Evolutionary conservation across 2,888 invertebrate species (phyloP), one percentile per base, ranked within the genome.

Genomic region (Cataglyphis cursor): DNA sequence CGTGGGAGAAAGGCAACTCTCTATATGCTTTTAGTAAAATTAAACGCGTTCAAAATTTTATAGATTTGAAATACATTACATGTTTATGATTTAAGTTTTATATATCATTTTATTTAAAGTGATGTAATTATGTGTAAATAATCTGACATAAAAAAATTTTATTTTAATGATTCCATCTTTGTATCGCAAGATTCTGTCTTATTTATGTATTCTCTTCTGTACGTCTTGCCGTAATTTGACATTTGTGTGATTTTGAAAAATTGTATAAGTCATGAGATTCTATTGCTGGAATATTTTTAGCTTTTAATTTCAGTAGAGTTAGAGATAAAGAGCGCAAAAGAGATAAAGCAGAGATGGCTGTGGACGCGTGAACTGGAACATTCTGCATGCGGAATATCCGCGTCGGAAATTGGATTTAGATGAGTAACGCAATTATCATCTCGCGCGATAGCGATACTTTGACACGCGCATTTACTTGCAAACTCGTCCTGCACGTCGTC

Each of bases 351-450:
- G 15, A 24, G 9, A n/a, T 28, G 15, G 21, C 15, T 35, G 38
- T 24, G 15, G 15, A 48, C 18, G 18, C 21, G 61, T n/a, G n/a
- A 44, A 62, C 10, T 48, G 44, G 3, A 74, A 31, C 15, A 44
- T 21, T 61, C 28, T 48, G 21, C 9, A 44, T 38, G 28, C 4
- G 21, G 31, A 62, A 28, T 51, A 38, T 54, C 24, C 38, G 10
- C 51, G 12, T 51, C 18, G 38, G 64, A 38, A 75, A 76, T 65
- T 38, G 54, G 9, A 65, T 76, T 65, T 28, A 15, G 3, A 64
- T 38, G 35, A 28, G 24, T 51, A 65, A n/a, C 8, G 51, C 12
- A 28, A 38, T 76, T 65, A 24, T 38, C 15, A 64, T 54, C 41
- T 12, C 54, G 28, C n/a, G 38, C 9, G 54, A 61, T 15, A 61